Evolutionary conservation across 2,797 vertebrate genomes (phyloP).

Genomic region (Poeciliopsis paucimaculata): DNA sequence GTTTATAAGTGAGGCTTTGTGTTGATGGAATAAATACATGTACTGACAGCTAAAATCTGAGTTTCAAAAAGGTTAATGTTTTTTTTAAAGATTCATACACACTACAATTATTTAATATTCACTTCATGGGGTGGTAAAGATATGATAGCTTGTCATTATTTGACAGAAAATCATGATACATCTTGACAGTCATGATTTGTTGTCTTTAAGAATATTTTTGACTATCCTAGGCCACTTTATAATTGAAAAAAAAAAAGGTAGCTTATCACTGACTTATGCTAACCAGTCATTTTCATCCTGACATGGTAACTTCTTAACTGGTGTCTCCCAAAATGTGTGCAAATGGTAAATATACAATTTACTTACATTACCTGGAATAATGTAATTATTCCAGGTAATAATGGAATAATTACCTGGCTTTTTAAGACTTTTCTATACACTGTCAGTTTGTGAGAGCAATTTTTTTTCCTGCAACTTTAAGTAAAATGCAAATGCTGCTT

Average conservation of each 20-base stretch:
- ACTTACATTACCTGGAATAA: background rate
- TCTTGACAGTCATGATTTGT: background rate
- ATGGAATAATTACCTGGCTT: no score
- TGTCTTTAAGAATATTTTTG: background rate
- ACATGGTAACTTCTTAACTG: background rate
- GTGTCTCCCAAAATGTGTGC: background rate
- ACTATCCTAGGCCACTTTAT: background rate
- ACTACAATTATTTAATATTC: background rate
- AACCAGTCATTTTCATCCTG: background rate
- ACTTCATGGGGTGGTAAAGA: background rate
- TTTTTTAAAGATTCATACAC: background rate
- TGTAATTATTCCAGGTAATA: no score
- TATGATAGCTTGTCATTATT: background rate
- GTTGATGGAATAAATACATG: background rate
- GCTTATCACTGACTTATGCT: background rate
- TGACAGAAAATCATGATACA: no score
- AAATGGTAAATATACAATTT: background rate
- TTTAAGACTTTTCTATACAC: background rate
- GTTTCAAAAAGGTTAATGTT: background rate
- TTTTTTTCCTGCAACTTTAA: background rate
- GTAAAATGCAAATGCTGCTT: conserved; percentile 16
- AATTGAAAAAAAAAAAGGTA: background rate
- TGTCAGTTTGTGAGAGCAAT: conserved; percentile 27
- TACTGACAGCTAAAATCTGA: background rate
- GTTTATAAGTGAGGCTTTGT: background rate